Percentiles rank a stretch among this genome's conserved stretches.
These are phyloP conservation scores for Anastrepha obliqua DNA, from an alignment of 1,140 invertebrate species.

Conservation along the genomic window DNA sequence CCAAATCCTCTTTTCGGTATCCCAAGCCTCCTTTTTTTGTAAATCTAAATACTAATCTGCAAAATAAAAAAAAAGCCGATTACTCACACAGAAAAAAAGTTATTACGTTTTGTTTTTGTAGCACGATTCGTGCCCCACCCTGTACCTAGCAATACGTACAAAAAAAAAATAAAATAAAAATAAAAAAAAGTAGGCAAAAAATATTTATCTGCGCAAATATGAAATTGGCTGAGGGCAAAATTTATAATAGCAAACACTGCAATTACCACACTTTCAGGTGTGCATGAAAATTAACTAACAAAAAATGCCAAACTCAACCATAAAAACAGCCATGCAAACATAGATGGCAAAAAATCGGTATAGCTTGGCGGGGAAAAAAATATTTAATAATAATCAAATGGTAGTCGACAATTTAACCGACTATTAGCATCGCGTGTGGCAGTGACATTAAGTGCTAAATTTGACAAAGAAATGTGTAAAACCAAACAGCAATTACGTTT, in stretches of 20 bases:
- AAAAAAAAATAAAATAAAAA: not conserved
- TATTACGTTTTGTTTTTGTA: too few relatives aligned
- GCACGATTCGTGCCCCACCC: too few relatives aligned
- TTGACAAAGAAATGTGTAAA: not conserved
- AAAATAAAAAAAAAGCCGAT: too few relatives aligned
- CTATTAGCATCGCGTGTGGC: not conserved
- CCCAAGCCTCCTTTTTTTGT: too few relatives aligned
- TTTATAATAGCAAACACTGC: conserved; percentile 22
- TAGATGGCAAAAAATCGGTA: not conserved
- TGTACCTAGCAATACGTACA: too few relatives aligned
- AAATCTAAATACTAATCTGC: too few relatives aligned
- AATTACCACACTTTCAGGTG: conserved; percentile 8
- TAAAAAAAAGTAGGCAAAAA: not conserved
- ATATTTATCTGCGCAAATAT: not conserved
- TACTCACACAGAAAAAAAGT: too few relatives aligned
- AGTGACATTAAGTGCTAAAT: not conserved
- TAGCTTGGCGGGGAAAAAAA: not conserved
- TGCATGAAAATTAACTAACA: not conserved
- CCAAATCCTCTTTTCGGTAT: too few relatives aligned
- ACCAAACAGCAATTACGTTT: too few relatives aligned
- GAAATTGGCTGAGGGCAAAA: not conserved
- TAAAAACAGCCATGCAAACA: not conserved
- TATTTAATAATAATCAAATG: conserved; percentile 24
- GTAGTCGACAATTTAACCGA: not conserved
- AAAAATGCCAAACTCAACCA: conserved; percentile 15